Base-by-base conservation (phyloP, 2,113 vertebrate genomes). In the Dolichotis patagonum region DNA sequence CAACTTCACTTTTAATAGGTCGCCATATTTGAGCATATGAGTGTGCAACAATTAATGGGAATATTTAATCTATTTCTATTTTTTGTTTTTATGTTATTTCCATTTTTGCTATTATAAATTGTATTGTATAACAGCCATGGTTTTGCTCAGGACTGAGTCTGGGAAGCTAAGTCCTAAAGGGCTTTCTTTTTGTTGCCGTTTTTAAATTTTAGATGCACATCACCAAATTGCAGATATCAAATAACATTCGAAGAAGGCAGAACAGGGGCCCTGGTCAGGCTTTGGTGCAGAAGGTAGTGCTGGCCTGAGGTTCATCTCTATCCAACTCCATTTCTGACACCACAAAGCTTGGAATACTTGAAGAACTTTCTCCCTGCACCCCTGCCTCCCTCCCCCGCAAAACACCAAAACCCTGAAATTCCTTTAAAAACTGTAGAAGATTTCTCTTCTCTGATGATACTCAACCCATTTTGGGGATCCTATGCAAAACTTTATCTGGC, bases 401-500 rank as follows among this genome's bases (percentile, higher is more conserved):
- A 83, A 10, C 1, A 10, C 13, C 41, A 12, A 43, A 77, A 35
- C 4, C 1, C 41, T 7, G 35, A 54, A 38, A 14, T 75, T 17
- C 24, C n/a, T 90, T 65, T 20, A 88, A 32, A 8, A 69, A 38
- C 63, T 41, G 17, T 0, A 43, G 63, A 75, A 20, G 20, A 26
- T 60, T 73, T 92, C 75, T 89, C 24, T 80, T 82, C 58, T 54
- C 22, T 91, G 85, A 82, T 43, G 73, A 67, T 30, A 81, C 12
- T 93, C 87, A 85, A 60, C 58, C 56, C 86, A 60, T 96, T 96
- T 96, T 41, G 82, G 77, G 86, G 88, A 88, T 93, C 69, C 63
- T 90, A 32, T 87, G 87, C 49, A 95, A 93, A 94, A 93, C 58
- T 92, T 77, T 88, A 93, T 93, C 93, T 95, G 95, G 90, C 85